Conservation (phyloP, 1,140 invertebrate genomes). For the Drosophila pectinifera region DNA sequence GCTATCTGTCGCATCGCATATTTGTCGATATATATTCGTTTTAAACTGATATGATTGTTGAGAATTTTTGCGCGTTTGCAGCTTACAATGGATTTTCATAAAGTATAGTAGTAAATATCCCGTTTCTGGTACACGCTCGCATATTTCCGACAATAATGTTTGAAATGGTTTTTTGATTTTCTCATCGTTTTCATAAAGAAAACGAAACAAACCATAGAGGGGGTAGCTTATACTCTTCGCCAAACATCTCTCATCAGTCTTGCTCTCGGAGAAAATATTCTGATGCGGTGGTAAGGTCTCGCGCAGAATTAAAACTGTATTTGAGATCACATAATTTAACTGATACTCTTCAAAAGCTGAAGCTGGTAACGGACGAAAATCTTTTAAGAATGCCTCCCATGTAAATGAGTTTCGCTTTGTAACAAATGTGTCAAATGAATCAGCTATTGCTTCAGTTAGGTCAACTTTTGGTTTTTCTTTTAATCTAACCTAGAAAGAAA, state of each 20-base stretch:
- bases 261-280: conserved; percentile 84
- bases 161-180: conserved; percentile 90
- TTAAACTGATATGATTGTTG: conserved; percentile 90
- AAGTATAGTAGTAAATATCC: conserved; percentile 95
- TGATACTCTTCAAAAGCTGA: conserved; percentile 77
- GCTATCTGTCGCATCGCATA: conserved; percentile 92
- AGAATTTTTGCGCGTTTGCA: conserved; percentile 82
- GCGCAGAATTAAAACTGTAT: conserved; percentile 76
- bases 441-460: conserved; percentile 71
- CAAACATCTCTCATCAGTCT: conserved; percentile 87
- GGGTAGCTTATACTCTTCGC: conserved; percentile 91
- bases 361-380: conserved; percentile 74
- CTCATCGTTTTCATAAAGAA: conserved; percentile 90
- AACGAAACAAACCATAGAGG: conserved; percentile 92
- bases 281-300: conserved; percentile 79
- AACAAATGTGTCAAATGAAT: conserved; percentile 81
- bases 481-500: conserved; percentile 70
- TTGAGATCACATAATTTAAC: conserved; percentile 81
- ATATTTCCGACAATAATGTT: conserved; percentile 90
- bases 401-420: conserved; percentile 76
- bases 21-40: conserved; percentile 93
- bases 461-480: conserved; percentile 85
- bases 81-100: conserved; percentile 90
- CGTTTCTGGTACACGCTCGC: conserved; percentile 87
- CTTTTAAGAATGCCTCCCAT: conserved; percentile 80